Evolutionary conservation across 2,797 vertebrate genomes (phyloP), one percentile per base, ranked within the genome.

Genomic region (Furcifer pardalis): DNA sequence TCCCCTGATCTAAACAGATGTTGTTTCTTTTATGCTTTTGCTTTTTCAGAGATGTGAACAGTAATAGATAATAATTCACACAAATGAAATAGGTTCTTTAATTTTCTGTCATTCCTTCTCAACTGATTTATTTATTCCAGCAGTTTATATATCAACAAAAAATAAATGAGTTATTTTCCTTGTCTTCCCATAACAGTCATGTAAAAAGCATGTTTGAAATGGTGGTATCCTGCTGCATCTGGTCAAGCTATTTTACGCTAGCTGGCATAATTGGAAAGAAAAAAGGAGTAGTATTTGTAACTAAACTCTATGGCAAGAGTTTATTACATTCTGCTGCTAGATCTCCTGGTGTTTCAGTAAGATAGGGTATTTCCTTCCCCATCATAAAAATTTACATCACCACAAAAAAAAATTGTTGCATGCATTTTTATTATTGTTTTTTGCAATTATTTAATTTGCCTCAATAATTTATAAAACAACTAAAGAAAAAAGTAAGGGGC

Each of bases 111-210:
- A 5, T 46, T 25, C 23, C 8, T 2, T 84, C 17, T 35, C n/a
- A 60, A 79, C 21, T 62, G 23, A 88, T 60, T 87, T 72, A 62
- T 87, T 89, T 79, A 89, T 87, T 83, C 86, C 44, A 49, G 25
- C 40, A 12, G 2, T 0, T 84, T 84, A 17, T 87, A 60, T 74
- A 49, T 77, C 40, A 2, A 21, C 12, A 10, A 8, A 77, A 85
- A 88, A 77, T 12, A 66, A 30, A 25, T 3, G 21, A 15, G 13
- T 21, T 10, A 15, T 40, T 35, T 35, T 3, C 73, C 10, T 21
- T 23, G 68, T 71, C 12, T 42, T 42, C 37, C 10, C 56, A 60
- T 49, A 85, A 79, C 1, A 1, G 35, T 52, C 75, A 32, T 85
- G 37, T 46, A 87, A 66, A 3, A n/a, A 23, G 79, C 84, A 87